Conservation (phyloP, 37 sponge, comb jelly and placozoan genomes). For the Chondrosia reniformis region DNA sequence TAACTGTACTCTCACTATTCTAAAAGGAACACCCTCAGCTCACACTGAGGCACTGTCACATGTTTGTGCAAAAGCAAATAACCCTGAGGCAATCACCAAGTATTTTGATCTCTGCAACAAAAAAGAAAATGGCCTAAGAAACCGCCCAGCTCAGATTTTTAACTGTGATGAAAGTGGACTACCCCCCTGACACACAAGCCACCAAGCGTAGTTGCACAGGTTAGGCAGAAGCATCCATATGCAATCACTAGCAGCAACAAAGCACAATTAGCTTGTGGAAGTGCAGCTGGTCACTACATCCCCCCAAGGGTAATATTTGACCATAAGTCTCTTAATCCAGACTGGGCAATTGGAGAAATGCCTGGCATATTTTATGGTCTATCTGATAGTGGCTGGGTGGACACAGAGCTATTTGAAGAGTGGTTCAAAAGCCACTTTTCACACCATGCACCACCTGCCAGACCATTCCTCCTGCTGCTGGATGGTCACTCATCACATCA, state of each 20-base stretch:
- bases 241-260: not conserved
- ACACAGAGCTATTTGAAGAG: constrained; percentile 20
- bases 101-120: constrained; percentile 3
- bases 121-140: not conserved
- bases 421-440: constrained; percentile 33
- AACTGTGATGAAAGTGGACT: constrained; percentile 30
- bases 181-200: constrained; percentile 15
- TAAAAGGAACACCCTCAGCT: not conserved
- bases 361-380: constrained; percentile 27
- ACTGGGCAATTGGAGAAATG: constrained; percentile 25
- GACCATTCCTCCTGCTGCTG: constrained; percentile 33
- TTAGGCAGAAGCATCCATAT: constrained; percentile 14
- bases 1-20: too few relatives aligned
- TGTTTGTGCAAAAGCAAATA: not conserved
- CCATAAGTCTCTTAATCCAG: not conserved
- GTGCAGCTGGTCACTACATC: constrained; percentile 8
- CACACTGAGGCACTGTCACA: constrained; percentile 23
- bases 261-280: constrained; percentile 21
- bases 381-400: constrained; percentile 30
- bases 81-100: not conserved
- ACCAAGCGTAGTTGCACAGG: not conserved
- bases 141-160: not conserved
- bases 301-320: constrained; percentile 32
- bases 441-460: constrained; percentile 12
- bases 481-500: constrained; percentile 43